These are phyloP conservation scores for Melanophora roralis DNA, from an alignment of 2,888 invertebrate species.

Conservation along the genomic window DNA sequence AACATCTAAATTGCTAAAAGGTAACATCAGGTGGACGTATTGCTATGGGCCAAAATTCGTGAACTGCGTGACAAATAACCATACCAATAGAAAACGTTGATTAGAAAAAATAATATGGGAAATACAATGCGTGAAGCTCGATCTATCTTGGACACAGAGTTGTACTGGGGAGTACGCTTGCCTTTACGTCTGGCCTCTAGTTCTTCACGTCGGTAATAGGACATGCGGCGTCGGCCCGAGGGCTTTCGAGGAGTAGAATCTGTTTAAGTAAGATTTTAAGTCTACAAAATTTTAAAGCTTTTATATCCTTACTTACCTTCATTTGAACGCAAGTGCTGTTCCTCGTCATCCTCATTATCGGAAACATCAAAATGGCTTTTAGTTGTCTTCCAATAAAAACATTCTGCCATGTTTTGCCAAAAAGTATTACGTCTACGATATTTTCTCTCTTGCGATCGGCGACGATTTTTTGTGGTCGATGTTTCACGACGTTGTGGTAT, in stretches of 20 bases:
- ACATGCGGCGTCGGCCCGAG: conserved; percentile 71
- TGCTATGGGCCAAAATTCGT: conserved; percentile 71
- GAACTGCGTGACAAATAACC: conserved; percentile 83
- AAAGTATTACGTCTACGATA: conserved; percentile 27
- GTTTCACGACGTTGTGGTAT: conserved; percentile 67
- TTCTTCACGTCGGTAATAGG: conserved; percentile 73
- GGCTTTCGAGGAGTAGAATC: conserved; percentile 55
- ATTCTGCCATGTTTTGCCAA: conserved; percentile 48
- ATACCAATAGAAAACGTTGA: conserved; percentile 89
- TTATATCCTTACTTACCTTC: conserved; percentile 64
- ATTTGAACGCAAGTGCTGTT: conserved; percentile 70
- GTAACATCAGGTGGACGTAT: conserved; percentile 76
- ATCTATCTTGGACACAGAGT: conserved; percentile 90
- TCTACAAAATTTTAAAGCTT: neutral
- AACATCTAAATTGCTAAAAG: conserved; percentile 77
- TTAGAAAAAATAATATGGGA: conserved; percentile 85
- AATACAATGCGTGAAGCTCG: conserved; percentile 85
- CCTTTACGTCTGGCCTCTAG: conserved; percentile 74
- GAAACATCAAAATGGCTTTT: conserved; percentile 44
- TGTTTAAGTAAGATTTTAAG: neutral
- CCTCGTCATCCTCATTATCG: conserved; percentile 74
- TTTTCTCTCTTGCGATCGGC: conserved; percentile 68
- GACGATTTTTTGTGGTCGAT: conserved; percentile 78
- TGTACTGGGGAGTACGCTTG: conserved; percentile 81
- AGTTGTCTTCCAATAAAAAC: conserved; percentile 58